Conservation (phyloP, 2,797 vertebrate genomes). For the Bufotes viridis region DNA sequence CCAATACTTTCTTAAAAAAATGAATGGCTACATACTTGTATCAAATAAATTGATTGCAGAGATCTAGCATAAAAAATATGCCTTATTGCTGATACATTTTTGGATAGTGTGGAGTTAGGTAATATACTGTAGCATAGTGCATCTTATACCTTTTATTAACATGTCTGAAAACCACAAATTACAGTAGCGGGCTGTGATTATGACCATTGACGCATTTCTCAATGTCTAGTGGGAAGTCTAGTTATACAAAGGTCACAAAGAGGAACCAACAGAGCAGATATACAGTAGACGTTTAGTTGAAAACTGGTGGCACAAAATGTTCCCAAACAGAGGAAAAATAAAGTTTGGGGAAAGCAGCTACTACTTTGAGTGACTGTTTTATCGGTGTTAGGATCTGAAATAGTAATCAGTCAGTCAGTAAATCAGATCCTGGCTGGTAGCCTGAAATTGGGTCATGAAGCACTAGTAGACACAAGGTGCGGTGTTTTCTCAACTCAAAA, state of each 20-base stretch:
- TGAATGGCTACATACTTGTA: neutral
- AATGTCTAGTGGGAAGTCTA: neutral
- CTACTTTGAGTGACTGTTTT: constrained; percentile 47
- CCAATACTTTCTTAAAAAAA: neutral
- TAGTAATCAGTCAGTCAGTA: constrained; percentile 64
- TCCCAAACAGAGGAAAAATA: neutral
- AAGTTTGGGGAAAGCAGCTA: constrained; percentile 4
- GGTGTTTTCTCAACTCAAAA: constrained; percentile 39
- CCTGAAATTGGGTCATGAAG: constrained; percentile 54
- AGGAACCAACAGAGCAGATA: neutral
- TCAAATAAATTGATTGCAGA: neutral
- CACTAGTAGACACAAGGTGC: constrained; percentile 47
- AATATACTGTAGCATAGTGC: neutral
- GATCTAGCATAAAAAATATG: neutral
- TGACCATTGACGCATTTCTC: neutral
- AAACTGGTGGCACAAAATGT: neutral
- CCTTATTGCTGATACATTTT: neutral
- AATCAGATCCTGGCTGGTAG: constrained; percentile 56
- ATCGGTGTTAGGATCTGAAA: constrained; percentile 35
- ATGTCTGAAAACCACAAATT: neutral
- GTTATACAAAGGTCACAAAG: neutral
- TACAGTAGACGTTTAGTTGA: neutral
- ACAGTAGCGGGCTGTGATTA: neutral
- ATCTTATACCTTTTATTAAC: neutral
- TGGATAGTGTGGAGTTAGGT: neutral